phyloP scores from a whole-genome alignment of 2,888 invertebrate genomes.

The Agrotis clavis region DNA sequence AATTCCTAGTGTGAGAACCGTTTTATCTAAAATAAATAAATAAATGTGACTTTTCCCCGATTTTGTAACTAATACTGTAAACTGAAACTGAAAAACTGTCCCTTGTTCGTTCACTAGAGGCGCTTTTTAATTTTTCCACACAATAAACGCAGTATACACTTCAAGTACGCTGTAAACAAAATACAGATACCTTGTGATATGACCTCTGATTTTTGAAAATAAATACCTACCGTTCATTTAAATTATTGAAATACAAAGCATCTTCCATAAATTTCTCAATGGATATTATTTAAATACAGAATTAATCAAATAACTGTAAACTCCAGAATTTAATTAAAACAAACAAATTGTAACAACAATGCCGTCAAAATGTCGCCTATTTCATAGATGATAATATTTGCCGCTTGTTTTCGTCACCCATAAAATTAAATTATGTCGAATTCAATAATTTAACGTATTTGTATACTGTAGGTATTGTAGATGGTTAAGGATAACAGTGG shows the following conservation, averaged over 20 bases:
- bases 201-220: too few relatives aligned
- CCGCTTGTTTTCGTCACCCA: not conserved
- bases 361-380: not conserved
- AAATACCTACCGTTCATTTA: too few relatives aligned
- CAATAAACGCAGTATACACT: too few relatives aligned
- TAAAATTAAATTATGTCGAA: conserved; percentile 23
- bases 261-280: conserved; percentile 7
- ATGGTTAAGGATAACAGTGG: not conserved
- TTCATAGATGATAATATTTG: conserved; percentile 12
- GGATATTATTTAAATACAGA: conserved; percentile 10
- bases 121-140: too few relatives aligned
- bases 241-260: not conserved
- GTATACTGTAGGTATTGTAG: not conserved
- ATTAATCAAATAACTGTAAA: conserved; percentile 25
- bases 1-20: too few relatives aligned
- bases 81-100: too few relatives aligned
- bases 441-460: conserved; percentile 6
- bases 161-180: too few relatives aligned
- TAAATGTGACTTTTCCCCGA: too few relatives aligned
- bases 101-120: too few relatives aligned
- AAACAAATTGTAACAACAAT: conserved; percentile 25
- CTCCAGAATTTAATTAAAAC: conserved; percentile 36
- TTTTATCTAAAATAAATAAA: too few relatives aligned
- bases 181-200: too few relatives aligned
- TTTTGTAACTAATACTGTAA: too few relatives aligned